Percentiles rank a stretch among this genome's conserved stretches.
phyloP scores from a whole-genome alignment of 2,888 invertebrate genomes.

The Muschampia plurimacula region DNA sequence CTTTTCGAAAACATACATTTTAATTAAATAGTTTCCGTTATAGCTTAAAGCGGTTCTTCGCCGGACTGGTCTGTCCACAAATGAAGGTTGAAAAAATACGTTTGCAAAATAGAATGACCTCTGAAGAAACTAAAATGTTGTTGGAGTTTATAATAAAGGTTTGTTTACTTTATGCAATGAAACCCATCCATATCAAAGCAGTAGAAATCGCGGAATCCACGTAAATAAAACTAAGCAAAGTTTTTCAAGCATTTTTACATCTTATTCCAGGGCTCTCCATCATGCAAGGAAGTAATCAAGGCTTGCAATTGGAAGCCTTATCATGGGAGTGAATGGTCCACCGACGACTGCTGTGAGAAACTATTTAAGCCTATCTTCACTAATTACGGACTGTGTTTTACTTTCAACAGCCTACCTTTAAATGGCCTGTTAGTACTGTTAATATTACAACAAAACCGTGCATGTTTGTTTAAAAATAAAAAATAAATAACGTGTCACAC shows the following conservation, averaged over 20 bases:
- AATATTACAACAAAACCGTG: background rate
- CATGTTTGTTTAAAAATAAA: background rate
- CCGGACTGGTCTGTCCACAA: slow-evolving; percentile 72
- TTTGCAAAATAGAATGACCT: slow-evolving; percentile 53
- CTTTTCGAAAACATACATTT: too few species aligned
- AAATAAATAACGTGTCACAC: too few species aligned
- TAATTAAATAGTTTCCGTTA: background rate
- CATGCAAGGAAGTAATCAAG: slow-evolving; percentile 73
- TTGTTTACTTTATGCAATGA: background rate
- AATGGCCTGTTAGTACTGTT: slow-evolving; percentile 70
- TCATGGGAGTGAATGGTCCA: slow-evolving; percentile 62
- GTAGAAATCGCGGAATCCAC: background rate
- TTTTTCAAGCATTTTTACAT: background rate
- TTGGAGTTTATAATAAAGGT: slow-evolving; percentile 71
- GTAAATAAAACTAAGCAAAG: too few species aligned
- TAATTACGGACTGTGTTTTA: slow-evolving; percentile 75
- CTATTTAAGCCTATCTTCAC: slow-evolving; percentile 74
- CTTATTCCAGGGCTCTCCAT: slow-evolving; percentile 65
- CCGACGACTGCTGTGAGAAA: slow-evolving; percentile 68
- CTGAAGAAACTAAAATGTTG: slow-evolving; percentile 57
- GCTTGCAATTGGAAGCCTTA: slow-evolving; percentile 73
- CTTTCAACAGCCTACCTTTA: slow-evolving; percentile 76
- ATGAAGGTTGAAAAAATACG: slow-evolving; percentile 59
- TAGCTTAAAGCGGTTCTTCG: slow-evolving; percentile 70
- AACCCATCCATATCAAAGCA: background rate